Base-by-base conservation (phyloP, 2,888 invertebrate genomes). In the Bibio marci region DNA sequence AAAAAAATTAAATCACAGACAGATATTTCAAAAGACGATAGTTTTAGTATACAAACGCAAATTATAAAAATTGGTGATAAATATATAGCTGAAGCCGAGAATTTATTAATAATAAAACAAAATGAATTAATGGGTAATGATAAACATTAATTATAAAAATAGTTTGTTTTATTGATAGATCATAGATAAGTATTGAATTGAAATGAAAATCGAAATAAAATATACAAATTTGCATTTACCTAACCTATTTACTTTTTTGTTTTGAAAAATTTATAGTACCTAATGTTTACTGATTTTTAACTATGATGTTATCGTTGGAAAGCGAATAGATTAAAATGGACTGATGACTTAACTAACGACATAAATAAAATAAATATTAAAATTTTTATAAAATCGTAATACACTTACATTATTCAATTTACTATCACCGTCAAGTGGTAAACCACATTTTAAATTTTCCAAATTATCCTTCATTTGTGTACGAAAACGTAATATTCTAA, bases 1-100 rank as follows among this genome's bases (percentile, higher is more conserved):
- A 83, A 78, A 50, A 73, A 71, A 49, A 56, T 80, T 0, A 86
- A 81, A 52, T 78, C 71, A 46, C 72, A 79, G 45, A 65, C 70
- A 17, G 72, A 71, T 25, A 58, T 82, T 8, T 76, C 83, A 0
- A 71, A 74, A 53, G 91, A 92, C 59, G 54, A 76, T 12, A 52
- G 70, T 10, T 72, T 68, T 48, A 71, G 65, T 55, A 67, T 78
- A 4, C 74, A 77, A 49, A 71, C 73, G 43, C 79, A 87, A 67
- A 65, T 90, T 34, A 66, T 66, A 42, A 67, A 71, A 5, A 54
- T 86, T 43, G 76, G 77, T 41, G 76, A 82, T 43, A 67, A 71
- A 35, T 82, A 73, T 54, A 66, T 78, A 35, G 51, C 51, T 2
- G 66, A 76, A 52, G 77, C 76, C 12, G 77, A 79, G 50, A 65